Base-by-base conservation (phyloP, 2,888 invertebrate genomes). In the Phytoseiulus persimilis region DNA sequence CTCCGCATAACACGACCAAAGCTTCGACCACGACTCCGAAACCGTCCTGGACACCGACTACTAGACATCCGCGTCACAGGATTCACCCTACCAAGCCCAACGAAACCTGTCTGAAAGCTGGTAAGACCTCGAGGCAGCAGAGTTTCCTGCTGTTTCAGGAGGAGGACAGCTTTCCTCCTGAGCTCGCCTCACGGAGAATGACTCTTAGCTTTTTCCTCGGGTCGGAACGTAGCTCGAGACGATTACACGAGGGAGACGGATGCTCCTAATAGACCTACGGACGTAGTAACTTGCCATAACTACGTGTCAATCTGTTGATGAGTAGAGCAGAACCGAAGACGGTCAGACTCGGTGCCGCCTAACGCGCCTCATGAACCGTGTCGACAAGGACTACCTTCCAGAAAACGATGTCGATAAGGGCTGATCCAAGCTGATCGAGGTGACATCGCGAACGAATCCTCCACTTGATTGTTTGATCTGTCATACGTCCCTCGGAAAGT, bases 21-120 rank as follows among this genome's bases (percentile, higher is more conserved):
- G 18, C 65, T 65, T 3, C 84, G 84, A 31, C 84, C 31, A 87
- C 33, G n/a, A 32, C 39, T 32, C 32, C 32, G 33, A 33, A 45
- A 45, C 39, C 87, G 5, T 32, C 5, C 32, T 33, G 32, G n/a
- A 31, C 14, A 18, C 32, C 14, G 28, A 87, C 39, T 9, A 33
- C 39, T 31, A 33, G 32, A 6, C 87, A 87, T 87, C 87, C 87
- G 6, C 87, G 87, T 32, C 87, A 87, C 23, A 87, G 45, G 33
- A 87, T 87, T 33, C 39, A 39, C 39, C 83, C 83, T 31, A 23
- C 23, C 32, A 33, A 33, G 31, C 6, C 83, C 14, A 87, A 87
- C 28, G 87, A 87, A n/a, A 87, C 87, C 28, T 87, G 87, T 87
- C 32, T 87, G 5, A 28, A 6, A 31, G 87, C 33, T 31, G 87